phyloP scores from a whole-genome alignment of 1,140 invertebrate species.

The Calycopis cecrops region DNA sequence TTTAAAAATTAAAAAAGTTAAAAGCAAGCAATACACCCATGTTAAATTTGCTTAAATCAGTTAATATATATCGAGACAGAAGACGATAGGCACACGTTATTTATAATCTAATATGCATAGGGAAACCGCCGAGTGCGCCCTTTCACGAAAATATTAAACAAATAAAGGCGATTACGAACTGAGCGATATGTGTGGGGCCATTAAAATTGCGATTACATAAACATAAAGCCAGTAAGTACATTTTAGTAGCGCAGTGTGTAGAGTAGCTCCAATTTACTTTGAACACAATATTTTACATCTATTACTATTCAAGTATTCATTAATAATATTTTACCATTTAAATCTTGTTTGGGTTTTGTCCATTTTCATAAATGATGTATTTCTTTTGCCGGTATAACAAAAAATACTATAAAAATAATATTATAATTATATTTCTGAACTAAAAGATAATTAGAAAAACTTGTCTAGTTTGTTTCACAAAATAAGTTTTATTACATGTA shows the following conservation, averaged over 20 bases:
- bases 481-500: no score
- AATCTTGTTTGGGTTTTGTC: no score
- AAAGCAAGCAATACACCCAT: neutral
- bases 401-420: no score
- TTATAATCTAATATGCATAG: slow-evolving; percentile 48
- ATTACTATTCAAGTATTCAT: neutral
- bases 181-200: slow-evolving; percentile 14
- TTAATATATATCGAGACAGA: slow-evolving; percentile 36
- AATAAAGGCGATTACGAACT: slow-evolving; percentile 29
- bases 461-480: no score
- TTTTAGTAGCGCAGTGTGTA: no score
- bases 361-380: no score
- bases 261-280: neutral
- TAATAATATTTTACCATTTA: no score
- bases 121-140: slow-evolving; percentile 33
- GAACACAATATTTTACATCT: neutral
- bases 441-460: no score
- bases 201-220: slow-evolving; percentile 14
- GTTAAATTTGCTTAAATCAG: slow-evolving; percentile 10
- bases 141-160: slow-evolving; percentile 48
- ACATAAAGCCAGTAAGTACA: no score
- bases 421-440: no score
- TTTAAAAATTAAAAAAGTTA: no score
- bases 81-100: slow-evolving; percentile 36
- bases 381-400: no score